phyloP scores from a whole-genome alignment of 2,888 invertebrate genomes.

The Cantharis lateralis region DNA sequence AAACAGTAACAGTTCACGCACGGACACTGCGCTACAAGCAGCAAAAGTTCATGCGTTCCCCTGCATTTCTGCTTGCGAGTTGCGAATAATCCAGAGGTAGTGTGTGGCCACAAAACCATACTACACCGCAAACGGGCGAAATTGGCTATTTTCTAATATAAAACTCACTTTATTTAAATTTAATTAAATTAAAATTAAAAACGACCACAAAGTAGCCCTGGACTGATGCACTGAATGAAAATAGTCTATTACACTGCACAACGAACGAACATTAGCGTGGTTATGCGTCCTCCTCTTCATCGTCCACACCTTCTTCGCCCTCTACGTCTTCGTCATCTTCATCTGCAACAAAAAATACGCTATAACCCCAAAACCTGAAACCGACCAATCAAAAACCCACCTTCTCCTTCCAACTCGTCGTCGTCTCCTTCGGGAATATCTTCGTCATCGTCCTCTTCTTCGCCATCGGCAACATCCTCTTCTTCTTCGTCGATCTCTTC shows the following conservation, averaged over 20 bases:
- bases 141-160: constrained; percentile 32
- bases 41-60: constrained; percentile 32
- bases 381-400: constrained; percentile 37
- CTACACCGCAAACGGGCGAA: constrained; percentile 17
- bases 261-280: constrained; percentile 45
- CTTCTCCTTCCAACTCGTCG: constrained; percentile 56
- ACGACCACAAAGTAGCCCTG: constrained; percentile 51
- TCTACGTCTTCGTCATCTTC: constrained; percentile 56
- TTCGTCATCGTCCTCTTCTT: constrained; percentile 56
- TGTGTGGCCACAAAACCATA: constrained; percentile 18
- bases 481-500: constrained; percentile 70
- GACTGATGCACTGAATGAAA: constrained; percentile 46
- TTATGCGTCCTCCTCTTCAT: constrained; percentile 57
- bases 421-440: constrained; percentile 56
- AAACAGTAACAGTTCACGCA: constrained; percentile 32
- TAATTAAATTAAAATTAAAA: constrained; percentile 30
- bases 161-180: constrained; percentile 41
- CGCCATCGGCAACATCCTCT: constrained; percentile 54
- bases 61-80: constrained; percentile 25
- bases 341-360: constrained; percentile 43
- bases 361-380: constrained; percentile 2
- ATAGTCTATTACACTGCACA: constrained; percentile 46
- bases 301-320: constrained; percentile 54
- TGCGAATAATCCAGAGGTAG: constrained; percentile 31
- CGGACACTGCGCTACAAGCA: constrained; percentile 23